Conservation (phyloP, 2,113 vertebrate genomes). For the Epinephelus lanceolatus region DNA sequence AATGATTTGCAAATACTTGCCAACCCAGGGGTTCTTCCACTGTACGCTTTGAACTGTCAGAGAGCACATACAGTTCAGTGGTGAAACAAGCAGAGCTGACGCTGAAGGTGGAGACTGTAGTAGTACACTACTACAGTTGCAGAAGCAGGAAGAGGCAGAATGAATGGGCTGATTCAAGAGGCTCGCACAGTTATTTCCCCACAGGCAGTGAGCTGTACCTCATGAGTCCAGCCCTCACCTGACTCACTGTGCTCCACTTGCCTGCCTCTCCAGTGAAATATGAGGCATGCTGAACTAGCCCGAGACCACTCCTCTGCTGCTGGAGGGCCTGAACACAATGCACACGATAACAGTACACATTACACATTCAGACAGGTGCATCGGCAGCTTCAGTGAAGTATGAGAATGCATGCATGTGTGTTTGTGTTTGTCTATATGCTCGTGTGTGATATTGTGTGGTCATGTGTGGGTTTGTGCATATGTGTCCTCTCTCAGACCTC, state of each 20-base stretch:
- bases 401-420: not conserved
- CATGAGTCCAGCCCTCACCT: conserved; percentile 67
- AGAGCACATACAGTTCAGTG: conserved; percentile 7
- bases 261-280: conserved; percentile 56
- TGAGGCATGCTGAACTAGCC: conserved; percentile 48
- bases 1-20: conserved; percentile 13
- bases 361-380: conserved; percentile 16
- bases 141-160: conserved; percentile 38
- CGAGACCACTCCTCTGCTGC: conserved; percentile 8
- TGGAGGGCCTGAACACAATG: conserved; percentile 33
- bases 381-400: not conserved
- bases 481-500: conserved; percentile 2
- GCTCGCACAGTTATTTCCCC: conserved; percentile 59
- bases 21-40: not conserved
- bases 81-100: conserved; percentile 2
- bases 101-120: conserved; percentile 12
- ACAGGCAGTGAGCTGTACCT: conserved; percentile 56
- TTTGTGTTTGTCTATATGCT: not conserved
- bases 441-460: conserved; percentile 4
- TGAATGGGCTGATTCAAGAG: conserved; percentile 64
- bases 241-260: conserved; percentile 40
- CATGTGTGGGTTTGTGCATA: conserved; percentile 1
- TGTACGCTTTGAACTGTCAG: conserved; percentile 26
- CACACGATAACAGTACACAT: conserved; percentile 24
- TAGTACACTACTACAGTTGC: conserved; percentile 27